Evolutionary conservation across 2,888 invertebrate genomes (phyloP), one percentile per base, ranked within the genome.

Genomic region (Celastrina argiolus): DNA sequence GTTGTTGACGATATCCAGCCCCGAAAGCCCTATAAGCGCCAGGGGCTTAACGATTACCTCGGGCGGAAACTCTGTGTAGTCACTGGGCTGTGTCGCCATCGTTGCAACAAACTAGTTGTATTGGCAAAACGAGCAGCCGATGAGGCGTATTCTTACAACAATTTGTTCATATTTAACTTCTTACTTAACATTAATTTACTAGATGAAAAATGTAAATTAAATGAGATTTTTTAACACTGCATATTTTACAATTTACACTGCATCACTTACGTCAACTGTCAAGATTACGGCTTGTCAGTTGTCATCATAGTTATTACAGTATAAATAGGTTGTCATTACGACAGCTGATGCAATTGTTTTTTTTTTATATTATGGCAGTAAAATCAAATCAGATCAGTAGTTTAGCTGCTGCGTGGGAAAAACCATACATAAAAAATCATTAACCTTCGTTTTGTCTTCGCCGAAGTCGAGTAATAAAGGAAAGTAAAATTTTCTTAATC

Each of bases 21-120:
- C 99, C 71, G 96, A 95, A 66, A 99, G 92, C 39, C 96, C 97
- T 67, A 99, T 94, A 68, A 98, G 91, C 64, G 97, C 97, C 79
- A 96, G 92, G 39, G 99, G 97, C 80, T 96, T 95, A 73, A 94
- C 93, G 77, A 95, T 93, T 69, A 98, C 92, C 92, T 98, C 98
- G 70, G 93, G 86, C 70, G 98, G 98, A 82, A 99, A 92, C 75
- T 94, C 95, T 66, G 92, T 92, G 73, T 85, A 89, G 79, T 93
- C 93, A 79, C 92, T 89, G 26, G 91, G 91, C 74, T 89, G 88
- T 42, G 87, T 87, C 75, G 93, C 92, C 93, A 93, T 93, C 66
- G 64, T 79, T 69, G 68, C 70, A 45, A 65, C 68, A 28, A 18
- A 39, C 18, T 39, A 22, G 3, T 39, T 64, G 41, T 61, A 56